Conservation (phyloP, 2,888 invertebrate species). For the Miltochrista miniata region DNA sequence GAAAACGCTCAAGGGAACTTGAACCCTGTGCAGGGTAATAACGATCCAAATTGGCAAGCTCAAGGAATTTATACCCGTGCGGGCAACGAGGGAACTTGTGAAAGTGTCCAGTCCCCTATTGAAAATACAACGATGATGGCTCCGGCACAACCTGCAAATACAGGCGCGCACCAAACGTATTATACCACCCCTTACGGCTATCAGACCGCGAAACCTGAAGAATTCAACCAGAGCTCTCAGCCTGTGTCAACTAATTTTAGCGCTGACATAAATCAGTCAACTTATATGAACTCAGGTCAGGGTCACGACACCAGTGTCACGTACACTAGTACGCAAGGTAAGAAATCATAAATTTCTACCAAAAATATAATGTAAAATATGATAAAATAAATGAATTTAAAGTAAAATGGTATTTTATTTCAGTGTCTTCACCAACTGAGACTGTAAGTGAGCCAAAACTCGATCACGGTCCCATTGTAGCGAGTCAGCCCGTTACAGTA, state of each 20-base stretch:
- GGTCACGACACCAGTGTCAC: slow-evolving; percentile 59
- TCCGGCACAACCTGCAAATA: slow-evolving; percentile 32
- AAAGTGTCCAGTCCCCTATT: slow-evolving; percentile 76
- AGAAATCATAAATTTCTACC: slow-evolving; percentile 43
- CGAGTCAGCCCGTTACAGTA: slow-evolving; percentile 9
- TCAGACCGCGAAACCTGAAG: slow-evolving; percentile 44
- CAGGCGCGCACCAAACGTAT: slow-evolving; percentile 55
- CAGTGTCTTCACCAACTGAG: slow-evolving; percentile 68
- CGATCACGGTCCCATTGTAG: slow-evolving; percentile 33
- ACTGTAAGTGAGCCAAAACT: slow-evolving; percentile 48
- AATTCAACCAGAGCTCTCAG: slow-evolving; percentile 35
- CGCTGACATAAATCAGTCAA: slow-evolving; percentile 64
- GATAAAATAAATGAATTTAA: slow-evolving; percentile 52
- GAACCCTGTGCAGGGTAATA: slow-evolving; percentile 46
- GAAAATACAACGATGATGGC: slow-evolving; percentile 52
- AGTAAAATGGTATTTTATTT: slow-evolving; percentile 57
- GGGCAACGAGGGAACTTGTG: slow-evolving; percentile 70
- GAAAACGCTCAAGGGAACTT: slow-evolving; percentile 45
- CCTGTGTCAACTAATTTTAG: slow-evolving; percentile 60
- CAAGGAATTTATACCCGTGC: slow-evolving; percentile 76
- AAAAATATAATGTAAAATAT: slow-evolving; percentile 36
- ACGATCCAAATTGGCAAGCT: slow-evolving; percentile 55
- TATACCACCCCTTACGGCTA: slow-evolving; percentile 80
- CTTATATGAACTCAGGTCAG: slow-evolving; percentile 69
- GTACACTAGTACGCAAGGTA: slow-evolving; percentile 70